A percentile compares a stretch with the other conserved stretches of the same genome.
Evolutionary conservation across 2,888 invertebrate genomes (phyloP).

Genomic region (Cancer borealis): DNA sequence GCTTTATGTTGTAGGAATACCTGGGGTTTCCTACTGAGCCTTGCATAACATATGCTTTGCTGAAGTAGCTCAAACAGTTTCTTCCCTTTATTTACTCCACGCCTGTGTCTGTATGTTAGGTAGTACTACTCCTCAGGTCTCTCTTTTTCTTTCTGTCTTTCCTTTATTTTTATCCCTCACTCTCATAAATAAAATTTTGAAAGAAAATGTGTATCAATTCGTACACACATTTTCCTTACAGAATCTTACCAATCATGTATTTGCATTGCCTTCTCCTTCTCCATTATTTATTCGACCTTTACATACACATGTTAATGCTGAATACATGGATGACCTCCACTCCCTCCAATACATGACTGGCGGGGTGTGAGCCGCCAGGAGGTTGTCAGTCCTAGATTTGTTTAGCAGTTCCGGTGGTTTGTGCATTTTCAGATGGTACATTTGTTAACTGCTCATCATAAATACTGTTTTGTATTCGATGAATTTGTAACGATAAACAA

Average conservation of each 20-base stretch:
- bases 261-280: neutral
- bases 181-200: neutral
- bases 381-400: neutral
- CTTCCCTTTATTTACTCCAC: neutral
- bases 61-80: neutral
- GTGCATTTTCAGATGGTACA: neutral
- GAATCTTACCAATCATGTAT: neutral
- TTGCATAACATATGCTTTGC: neutral
- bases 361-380: neutral
- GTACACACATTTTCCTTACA: neutral
- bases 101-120: neutral
- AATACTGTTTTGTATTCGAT: neutral
- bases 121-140: neutral
- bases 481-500: slow-evolving; percentile 1
- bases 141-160: neutral
- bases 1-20: neutral
- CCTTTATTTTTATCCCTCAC: neutral
- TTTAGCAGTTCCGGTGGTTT: neutral
- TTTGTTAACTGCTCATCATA: neutral
- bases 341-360: neutral
- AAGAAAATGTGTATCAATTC: neutral
- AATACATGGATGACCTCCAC: neutral
- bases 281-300: neutral
- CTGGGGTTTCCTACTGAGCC: neutral
- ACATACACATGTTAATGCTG: neutral